A percentile compares a stretch with the other conserved stretches of the same genome.
phyloP scores from a whole-genome alignment of 2,888 invertebrate genomes.

The Drosophila recens region DNA sequence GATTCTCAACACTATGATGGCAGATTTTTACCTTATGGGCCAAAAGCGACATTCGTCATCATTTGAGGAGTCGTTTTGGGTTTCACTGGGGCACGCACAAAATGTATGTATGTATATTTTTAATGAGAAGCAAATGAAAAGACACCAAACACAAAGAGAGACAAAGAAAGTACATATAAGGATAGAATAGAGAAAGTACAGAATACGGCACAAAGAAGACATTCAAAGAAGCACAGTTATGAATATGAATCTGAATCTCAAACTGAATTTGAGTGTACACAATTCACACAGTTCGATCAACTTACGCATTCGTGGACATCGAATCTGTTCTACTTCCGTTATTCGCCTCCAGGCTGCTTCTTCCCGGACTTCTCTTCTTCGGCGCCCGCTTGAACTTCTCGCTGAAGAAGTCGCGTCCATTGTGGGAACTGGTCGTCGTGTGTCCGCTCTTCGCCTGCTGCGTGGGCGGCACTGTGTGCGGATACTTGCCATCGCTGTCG shows the following conservation, averaged over 20 bases:
- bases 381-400: conserved; percentile 62
- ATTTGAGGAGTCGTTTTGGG: conserved; percentile 76
- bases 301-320: conserved; percentile 83
- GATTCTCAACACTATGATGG: conserved; percentile 48
- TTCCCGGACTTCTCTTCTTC: conserved; percentile 33
- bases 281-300: conserved; percentile 26
- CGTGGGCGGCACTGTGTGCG: conserved; percentile 80
- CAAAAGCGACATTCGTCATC: conserved; percentile 84
- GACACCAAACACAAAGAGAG: conserved; percentile 44
- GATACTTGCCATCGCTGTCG: conserved; percentile 83
- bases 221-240: conserved; percentile 46
- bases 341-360: conserved; percentile 77
- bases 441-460: conserved; percentile 75
- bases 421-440: conserved; percentile 68
- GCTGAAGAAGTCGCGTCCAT: conserved; percentile 73
- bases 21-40: conserved; percentile 84
- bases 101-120: conserved; percentile 64
- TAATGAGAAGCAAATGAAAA: conserved; percentile 76
- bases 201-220: conserved; percentile 49
- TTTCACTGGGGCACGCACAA: conserved; percentile 73
- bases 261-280: conserved; percentile 12
- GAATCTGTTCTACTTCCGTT: conserved; percentile 83
- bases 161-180: conserved; percentile 39
- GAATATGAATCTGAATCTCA: conserved; percentile 21
- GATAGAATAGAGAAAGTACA: conserved; percentile 17